Conservation (phyloP, 2,797 vertebrate species). For the Phoeniculus purpureus region DNA sequence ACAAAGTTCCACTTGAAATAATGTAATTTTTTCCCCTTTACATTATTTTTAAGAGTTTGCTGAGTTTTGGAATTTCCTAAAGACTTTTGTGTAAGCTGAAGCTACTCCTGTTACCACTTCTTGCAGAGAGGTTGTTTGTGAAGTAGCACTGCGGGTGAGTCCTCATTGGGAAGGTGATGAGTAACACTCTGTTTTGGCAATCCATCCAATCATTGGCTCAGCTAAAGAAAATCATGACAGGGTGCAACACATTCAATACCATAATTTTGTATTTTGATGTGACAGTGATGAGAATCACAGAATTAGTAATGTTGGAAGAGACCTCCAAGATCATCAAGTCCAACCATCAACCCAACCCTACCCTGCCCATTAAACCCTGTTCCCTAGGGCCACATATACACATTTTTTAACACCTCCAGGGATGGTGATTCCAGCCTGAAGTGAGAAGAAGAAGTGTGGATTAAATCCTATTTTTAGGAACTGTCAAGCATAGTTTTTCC, state of each 20-base stretch:
- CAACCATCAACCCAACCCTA: too few relatives aligned
- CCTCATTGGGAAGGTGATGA: not conserved
- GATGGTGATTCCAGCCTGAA: too few relatives aligned
- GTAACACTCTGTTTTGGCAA: too few relatives aligned
- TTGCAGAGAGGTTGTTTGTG: not conserved
- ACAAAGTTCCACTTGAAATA: slow-evolving; percentile 47
- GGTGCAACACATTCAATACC: not conserved
- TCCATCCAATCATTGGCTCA: too few relatives aligned
- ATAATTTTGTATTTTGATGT: not conserved
- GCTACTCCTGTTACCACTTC: not conserved
- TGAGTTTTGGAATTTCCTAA: slow-evolving; percentile 24
- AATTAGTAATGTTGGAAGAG: too few relatives aligned
- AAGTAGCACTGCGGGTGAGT: not conserved
- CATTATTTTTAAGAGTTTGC: slow-evolving; percentile 34
- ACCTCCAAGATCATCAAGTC: too few relatives aligned
- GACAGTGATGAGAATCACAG: not conserved
- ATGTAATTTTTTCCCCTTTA: not conserved
- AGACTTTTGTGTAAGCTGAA: not conserved
- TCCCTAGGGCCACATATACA: too few relatives aligned
- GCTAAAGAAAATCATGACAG: not conserved
- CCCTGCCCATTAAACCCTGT: too few relatives aligned
- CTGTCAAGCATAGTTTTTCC: not conserved
- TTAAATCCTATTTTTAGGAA: not conserved
- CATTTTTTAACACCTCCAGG: too few relatives aligned
- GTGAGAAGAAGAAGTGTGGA: not conserved